phyloP scores from a whole-genome alignment of 2,797 vertebrate species.

The Taeniopygia guttata region DNA sequence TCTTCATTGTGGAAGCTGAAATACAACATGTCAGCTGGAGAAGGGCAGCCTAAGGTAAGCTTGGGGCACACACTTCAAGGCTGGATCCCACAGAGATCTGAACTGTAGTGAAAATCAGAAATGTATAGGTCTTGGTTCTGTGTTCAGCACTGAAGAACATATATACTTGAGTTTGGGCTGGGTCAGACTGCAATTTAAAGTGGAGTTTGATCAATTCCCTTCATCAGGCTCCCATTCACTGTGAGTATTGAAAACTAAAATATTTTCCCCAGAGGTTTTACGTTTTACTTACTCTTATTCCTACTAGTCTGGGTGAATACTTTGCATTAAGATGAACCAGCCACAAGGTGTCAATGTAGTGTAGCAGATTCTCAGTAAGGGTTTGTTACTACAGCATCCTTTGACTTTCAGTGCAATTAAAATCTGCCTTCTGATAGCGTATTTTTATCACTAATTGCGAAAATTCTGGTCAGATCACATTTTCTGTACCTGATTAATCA shows the following conservation, averaged over 20 bases:
- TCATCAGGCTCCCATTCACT: not conserved
- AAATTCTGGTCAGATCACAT: not conserved
- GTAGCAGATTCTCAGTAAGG: not conserved
- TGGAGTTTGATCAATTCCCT: not conserved
- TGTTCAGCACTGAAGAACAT: not conserved
- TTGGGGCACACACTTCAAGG: not conserved
- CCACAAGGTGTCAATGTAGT: conserved; percentile 61
- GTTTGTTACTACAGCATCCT: not conserved
- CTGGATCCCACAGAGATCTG: not conserved
- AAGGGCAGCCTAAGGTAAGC: not conserved
- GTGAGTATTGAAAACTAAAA: not conserved
- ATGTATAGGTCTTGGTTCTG: not conserved
- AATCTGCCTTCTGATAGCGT: not conserved
- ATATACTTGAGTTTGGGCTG: not conserved
- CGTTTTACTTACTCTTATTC: not conserved
- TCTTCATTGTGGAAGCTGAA: not conserved
- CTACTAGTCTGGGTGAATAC: not conserved
- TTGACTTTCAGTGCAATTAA: not conserved
- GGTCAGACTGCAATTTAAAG: not conserved
- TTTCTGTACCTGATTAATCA: conserved; percentile 27
- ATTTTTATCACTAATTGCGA: conserved; percentile 3
- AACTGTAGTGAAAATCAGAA: not conserved
- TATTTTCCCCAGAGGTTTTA: not conserved
- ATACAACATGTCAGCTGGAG: not conserved
- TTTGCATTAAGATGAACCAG: not conserved